A percentile compares a stretch with the other conserved stretches of the same genome.
Evolutionary conservation across 1,140 invertebrate genomes (phyloP).

Genomic region (Lysiphlebus fabarum): DNA sequence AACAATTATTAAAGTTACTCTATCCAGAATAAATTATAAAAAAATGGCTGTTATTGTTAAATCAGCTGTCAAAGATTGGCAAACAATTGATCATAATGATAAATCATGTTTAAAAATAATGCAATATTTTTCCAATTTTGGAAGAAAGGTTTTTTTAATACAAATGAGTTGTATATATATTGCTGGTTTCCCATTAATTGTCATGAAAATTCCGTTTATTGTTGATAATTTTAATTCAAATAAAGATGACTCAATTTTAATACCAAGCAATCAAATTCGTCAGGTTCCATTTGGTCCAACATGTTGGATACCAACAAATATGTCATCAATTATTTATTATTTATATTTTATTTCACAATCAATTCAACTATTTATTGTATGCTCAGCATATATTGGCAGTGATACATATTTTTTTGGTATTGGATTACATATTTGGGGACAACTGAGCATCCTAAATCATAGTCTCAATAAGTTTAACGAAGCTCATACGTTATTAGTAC

Average conservation of each 20-base stretch:
- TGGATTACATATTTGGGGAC: conserved; percentile 24
- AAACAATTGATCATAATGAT: background rate
- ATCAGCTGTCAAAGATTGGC: conserved; percentile 22
- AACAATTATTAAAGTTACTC: conserved; percentile 20
- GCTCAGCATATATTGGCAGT: conserved; percentile 16
- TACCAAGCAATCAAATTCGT: background rate
- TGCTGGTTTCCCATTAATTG: conserved; percentile 14
- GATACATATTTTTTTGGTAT: conserved; percentile 25
- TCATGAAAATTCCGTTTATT: conserved; percentile 12
- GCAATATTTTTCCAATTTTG: conserved; percentile 14
- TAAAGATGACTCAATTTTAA: background rate
- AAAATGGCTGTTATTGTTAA: conserved; percentile 19
- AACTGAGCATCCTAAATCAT: conserved; percentile 15
- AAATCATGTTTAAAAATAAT: conserved; percentile 9
- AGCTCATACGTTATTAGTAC: background rate
- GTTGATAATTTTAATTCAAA: background rate
- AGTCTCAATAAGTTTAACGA: conserved; percentile 7
- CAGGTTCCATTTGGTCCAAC: conserved; percentile 20
- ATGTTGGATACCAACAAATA: conserved; percentile 21
- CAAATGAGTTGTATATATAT: conserved; percentile 21
- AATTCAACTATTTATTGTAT: conserved; percentile 15
- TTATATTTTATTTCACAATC: conserved; percentile 13
- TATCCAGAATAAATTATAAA: conserved; percentile 9
- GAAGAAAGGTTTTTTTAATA: conserved; percentile 19
- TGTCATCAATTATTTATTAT: conserved; percentile 6